Evolutionary conservation across 1,140 invertebrate species (phyloP).

Genomic region (Akabosia matsudoensis): DNA sequence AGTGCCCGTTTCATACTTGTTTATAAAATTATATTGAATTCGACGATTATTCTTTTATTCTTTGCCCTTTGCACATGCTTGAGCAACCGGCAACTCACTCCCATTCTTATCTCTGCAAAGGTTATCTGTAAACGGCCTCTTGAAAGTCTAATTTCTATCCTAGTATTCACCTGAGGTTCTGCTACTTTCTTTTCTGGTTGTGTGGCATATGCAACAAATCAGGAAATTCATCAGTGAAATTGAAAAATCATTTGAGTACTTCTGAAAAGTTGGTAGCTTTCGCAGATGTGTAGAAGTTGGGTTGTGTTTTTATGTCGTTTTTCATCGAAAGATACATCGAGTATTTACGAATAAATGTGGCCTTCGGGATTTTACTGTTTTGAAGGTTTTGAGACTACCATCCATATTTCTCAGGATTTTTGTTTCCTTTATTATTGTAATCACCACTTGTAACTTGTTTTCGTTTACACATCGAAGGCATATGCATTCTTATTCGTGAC

Average conservation of each 20-base stretch:
- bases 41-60: not conserved
- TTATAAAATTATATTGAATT: not conserved
- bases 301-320: not conserved
- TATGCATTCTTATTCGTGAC: too few relatives aligned
- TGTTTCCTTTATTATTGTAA: too few relatives aligned
- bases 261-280: not conserved
- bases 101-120: not conserved
- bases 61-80: not conserved
- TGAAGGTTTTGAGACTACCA: too few relatives aligned
- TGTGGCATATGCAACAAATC: not conserved
- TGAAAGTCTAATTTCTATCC: slow-evolving; percentile 4
- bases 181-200: not conserved
- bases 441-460: too few relatives aligned
- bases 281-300: not conserved
- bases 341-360: too few relatives aligned
- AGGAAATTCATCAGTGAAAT: not conserved
- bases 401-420: too few relatives aligned
- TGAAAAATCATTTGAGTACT: not conserved
- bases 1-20: not conserved
- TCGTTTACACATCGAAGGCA: too few relatives aligned
- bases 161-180: not conserved
- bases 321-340: too few relatives aligned
- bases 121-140: not conserved
- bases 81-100: not conserved
- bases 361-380: too few relatives aligned